phyloP scores from a whole-genome alignment of 2,113 vertebrate genomes.

The Haemorhous mexicanus region DNA sequence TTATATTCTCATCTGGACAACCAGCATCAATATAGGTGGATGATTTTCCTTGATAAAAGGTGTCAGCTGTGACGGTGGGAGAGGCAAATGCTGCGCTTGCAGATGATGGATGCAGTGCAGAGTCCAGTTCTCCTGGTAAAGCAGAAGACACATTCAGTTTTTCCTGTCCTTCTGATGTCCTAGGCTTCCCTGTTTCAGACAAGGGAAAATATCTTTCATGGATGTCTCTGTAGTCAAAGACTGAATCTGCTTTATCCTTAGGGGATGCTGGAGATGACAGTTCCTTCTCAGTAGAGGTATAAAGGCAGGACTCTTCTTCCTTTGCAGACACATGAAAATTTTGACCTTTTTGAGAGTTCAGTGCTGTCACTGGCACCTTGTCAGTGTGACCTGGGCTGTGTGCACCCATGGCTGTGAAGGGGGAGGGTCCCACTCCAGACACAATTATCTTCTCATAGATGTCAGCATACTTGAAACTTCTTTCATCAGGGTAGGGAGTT shows the following conservation, averaged over 20 bases:
- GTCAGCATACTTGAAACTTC: slow-evolving; percentile 91
- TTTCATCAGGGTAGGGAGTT: slow-evolving; percentile 91
- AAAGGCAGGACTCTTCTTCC: slow-evolving; percentile 75
- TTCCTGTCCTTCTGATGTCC: slow-evolving; percentile 37
- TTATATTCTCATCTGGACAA: slow-evolving; percentile 69
- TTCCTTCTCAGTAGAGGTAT: slow-evolving; percentile 75
- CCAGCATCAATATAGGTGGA: neutral
- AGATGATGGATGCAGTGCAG: slow-evolving; percentile 41
- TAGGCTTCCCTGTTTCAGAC: slow-evolving; percentile 13
- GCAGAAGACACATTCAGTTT: slow-evolving; percentile 43
- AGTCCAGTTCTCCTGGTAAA: slow-evolving; percentile 22
- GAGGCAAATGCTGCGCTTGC: slow-evolving; percentile 30
- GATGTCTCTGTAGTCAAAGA: slow-evolving; percentile 70
- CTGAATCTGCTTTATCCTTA: slow-evolving; percentile 42
- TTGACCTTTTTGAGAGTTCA: slow-evolving; percentile 45
- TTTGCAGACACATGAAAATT: slow-evolving; percentile 66
- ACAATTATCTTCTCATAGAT: slow-evolving; percentile 82
- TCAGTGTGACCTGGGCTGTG: slow-evolving; percentile 51
- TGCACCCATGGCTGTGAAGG: slow-evolving; percentile 29
- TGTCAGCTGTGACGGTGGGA: neutral
- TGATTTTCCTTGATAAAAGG: slow-evolving; percentile 6
- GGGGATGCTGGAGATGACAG: slow-evolving; percentile 73
- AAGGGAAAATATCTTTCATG: slow-evolving; percentile 8
- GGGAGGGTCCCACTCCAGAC: slow-evolving; percentile 56
- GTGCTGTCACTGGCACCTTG: neutral